Evolutionary conservation across 1,140 invertebrate species (phyloP).

Genomic region (Drosophila miranda): DNA sequence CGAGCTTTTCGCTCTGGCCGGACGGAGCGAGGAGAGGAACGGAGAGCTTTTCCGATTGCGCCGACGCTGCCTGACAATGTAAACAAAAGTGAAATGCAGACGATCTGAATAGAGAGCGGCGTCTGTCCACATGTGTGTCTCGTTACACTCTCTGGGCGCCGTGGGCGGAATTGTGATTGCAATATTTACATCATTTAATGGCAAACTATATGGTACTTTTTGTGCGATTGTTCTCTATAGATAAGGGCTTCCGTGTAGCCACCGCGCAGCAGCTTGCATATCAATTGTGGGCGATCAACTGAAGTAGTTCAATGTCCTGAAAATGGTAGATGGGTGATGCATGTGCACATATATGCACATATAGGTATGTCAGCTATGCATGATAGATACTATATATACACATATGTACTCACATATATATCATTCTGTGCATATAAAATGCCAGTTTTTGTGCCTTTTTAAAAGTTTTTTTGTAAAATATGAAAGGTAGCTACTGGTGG

Average conservation of each 20-base stretch:
- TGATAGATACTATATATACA: no score
- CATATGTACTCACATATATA: no score
- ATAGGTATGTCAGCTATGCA: no score
- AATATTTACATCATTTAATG: slow-evolving; percentile 16
- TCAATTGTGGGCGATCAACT: slow-evolving; percentile 16
- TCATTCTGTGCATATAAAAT: no score
- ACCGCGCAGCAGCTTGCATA: slow-evolving; percentile 1
- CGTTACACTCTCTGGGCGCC: slow-evolving; percentile 46
- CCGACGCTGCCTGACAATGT: slow-evolving; percentile 43
- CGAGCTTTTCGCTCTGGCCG: slow-evolving; percentile 44
- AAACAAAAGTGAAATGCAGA: slow-evolving; percentile 62
- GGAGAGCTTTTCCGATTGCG: slow-evolving; percentile 43
- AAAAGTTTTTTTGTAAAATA: no score
- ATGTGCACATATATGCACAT: no score
- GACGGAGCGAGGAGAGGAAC: no score
- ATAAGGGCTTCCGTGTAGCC: slow-evolving; percentile 44
- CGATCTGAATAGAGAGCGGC: slow-evolving; percentile 29
- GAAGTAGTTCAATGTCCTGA: slow-evolving; percentile 34
- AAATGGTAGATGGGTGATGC: background rate
- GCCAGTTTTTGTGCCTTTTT: no score
- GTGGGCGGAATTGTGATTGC: slow-evolving; percentile 25
- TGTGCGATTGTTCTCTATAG: slow-evolving; percentile 12
- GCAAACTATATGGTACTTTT: background rate
- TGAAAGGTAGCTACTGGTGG: no score
- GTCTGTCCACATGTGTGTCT: background rate